These are phyloP conservation scores for Palloptera scutellata DNA, from an alignment of 2,888 invertebrate genomes.

Conservation along the genomic window DNA sequence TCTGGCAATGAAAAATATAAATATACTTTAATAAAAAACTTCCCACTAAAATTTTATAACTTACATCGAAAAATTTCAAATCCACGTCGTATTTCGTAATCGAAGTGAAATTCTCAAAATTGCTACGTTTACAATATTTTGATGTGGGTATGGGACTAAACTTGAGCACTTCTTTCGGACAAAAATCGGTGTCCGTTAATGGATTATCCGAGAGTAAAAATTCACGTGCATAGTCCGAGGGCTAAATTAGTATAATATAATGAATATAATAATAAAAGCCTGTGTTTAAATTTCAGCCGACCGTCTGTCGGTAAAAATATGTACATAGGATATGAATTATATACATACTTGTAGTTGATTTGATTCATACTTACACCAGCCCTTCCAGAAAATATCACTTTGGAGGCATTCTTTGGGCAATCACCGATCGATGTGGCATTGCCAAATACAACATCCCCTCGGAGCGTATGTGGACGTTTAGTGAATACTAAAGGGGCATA, in stretches of 20 bases:
- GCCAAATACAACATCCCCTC: constrained; percentile 59
- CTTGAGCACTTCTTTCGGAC: constrained; percentile 63
- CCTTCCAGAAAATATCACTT: constrained; percentile 54
- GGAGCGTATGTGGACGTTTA: constrained; percentile 60
- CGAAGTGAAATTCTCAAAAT: constrained; percentile 62
- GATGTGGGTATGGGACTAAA: constrained; percentile 63
- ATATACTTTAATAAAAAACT: neutral
- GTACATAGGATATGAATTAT: too few relatives aligned
- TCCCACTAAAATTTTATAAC: constrained; percentile 10
- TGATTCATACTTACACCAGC: constrained; percentile 61
- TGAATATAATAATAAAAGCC: neutral
- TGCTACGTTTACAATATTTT: constrained; percentile 61
- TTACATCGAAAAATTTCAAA: constrained; percentile 59
- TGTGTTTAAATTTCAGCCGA: neutral
- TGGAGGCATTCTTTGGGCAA: constrained; percentile 56
- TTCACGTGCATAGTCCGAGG: constrained; percentile 59
- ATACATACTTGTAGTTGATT: too few relatives aligned
- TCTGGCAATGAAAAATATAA: constrained; percentile 43
- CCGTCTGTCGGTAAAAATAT: too few relatives aligned
- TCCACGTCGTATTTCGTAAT: constrained; percentile 61
- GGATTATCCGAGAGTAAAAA: constrained; percentile 57
- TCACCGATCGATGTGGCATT: constrained; percentile 48
- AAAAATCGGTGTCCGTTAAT: constrained; percentile 58
- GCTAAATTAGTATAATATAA: constrained; percentile 43
- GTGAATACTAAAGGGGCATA: constrained; percentile 62